phyloP scores from a whole-genome alignment of 1,140 invertebrate genomes.

The Drusus annulatus region DNA sequence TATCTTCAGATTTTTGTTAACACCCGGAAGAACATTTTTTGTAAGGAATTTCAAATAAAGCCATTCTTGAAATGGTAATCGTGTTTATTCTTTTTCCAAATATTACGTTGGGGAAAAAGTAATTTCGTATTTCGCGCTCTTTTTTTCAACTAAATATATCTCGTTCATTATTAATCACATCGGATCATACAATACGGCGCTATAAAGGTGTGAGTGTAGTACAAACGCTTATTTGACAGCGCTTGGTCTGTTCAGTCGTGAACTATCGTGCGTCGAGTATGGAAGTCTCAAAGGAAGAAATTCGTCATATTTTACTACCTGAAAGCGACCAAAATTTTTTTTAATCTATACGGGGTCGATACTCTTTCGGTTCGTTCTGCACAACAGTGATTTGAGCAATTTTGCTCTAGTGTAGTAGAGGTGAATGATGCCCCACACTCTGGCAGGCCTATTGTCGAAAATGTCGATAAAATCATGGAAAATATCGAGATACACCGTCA shows the following conservation, averaged over 20 bases:
- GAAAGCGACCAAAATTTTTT: no score
- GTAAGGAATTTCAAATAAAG: no score
- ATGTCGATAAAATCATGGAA: constrained; percentile 15
- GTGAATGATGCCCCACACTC: not conserved
- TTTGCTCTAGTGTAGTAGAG: constrained; percentile 11
- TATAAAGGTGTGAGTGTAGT: constrained; percentile 9
- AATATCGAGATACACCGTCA: constrained; percentile 14
- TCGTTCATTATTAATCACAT: not conserved
- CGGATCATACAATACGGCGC: not conserved
- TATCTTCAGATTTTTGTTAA: no score
- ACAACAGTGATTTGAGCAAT: constrained; percentile 17
- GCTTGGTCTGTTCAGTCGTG: constrained; percentile 56
- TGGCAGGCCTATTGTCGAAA: constrained; percentile 13
- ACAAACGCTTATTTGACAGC: no score
- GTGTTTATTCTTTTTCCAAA: no score
- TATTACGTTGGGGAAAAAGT: no score
- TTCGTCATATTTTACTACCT: constrained; percentile 19
- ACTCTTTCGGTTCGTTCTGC: not conserved
- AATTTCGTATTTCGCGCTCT: not conserved
- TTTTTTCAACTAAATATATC: constrained; percentile 37
- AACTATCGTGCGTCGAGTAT: constrained; percentile 33
- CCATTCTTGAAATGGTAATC: no score
- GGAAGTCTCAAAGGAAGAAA: constrained; percentile 25
- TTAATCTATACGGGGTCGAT: constrained; percentile 15
- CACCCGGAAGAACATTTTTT: no score